phyloP scores from a whole-genome alignment of 2,113 vertebrate genomes.

The Tilapia sparmanii region DNA sequence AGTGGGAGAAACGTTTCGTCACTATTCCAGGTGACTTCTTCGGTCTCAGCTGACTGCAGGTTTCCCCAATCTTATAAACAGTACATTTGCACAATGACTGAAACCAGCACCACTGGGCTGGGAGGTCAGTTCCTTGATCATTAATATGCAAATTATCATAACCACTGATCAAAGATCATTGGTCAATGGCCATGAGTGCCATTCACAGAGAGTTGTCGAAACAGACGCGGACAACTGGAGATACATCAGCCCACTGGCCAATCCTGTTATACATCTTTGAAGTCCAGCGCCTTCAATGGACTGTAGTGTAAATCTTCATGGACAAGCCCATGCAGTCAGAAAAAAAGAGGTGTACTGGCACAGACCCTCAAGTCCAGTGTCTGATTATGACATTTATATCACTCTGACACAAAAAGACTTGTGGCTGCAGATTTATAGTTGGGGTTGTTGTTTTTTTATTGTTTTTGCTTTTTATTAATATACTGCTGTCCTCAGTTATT shows the following conservation, averaged over 20 bases:
- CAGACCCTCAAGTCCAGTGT: background rate
- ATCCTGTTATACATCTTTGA: background rate
- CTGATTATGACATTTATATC: background rate
- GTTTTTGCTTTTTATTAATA: background rate
- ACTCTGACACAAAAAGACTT: background rate
- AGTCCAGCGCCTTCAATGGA: background rate
- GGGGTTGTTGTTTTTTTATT: background rate
- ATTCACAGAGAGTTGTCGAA: background rate
- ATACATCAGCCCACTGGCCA: background rate
- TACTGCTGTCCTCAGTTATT: background rate
- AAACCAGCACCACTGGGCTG: background rate
- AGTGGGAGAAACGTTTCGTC: rapidly evolving
- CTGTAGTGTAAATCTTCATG: background rate
- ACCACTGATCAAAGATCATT: background rate
- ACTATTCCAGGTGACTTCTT: background rate
- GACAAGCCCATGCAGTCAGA: background rate
- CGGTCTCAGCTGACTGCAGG: background rate
- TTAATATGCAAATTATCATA: background rate
- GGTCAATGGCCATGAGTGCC: rapidly evolving
- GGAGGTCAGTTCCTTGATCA: background rate
- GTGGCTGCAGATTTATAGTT: background rate
- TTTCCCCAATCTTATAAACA: background rate
- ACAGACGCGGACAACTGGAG: background rate
- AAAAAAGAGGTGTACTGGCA: rapidly evolving
- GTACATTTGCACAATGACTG: background rate